phyloP scores from a whole-genome alignment of 2,888 invertebrate species.

The Linhomoeus sp. region DNA sequence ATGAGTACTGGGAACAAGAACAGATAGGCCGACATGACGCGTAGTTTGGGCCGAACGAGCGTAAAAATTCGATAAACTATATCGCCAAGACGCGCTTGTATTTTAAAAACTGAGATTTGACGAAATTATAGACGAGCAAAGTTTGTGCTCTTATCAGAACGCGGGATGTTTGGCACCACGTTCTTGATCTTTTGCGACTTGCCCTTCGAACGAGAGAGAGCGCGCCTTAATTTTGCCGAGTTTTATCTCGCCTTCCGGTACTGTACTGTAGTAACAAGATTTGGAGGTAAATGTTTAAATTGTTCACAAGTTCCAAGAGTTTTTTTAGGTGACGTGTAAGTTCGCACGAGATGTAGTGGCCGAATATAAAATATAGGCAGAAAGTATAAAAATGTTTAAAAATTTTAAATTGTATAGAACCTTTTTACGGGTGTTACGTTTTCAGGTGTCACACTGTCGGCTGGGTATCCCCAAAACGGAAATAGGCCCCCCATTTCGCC shows the following conservation, averaged over 20 bases:
- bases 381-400: slow-evolving; percentile 35
- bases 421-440: too few species aligned
- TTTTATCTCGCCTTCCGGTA: slow-evolving; percentile 71
- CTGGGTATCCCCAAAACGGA: slow-evolving; percentile 49
- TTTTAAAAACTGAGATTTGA: too few species aligned
- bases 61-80: slow-evolving; percentile 13
- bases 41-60: slow-evolving; percentile 65
- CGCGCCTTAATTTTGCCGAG: slow-evolving; percentile 73
- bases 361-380: slow-evolving; percentile 69
- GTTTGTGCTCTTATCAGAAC: slow-evolving; percentile 72
- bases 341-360: slow-evolving; percentile 71
- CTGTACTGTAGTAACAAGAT: too few species aligned
- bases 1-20: slow-evolving; percentile 59
- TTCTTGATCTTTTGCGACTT: slow-evolving; percentile 78
- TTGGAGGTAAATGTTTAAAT: too few species aligned
- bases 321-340: slow-evolving; percentile 61
- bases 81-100: too few species aligned
- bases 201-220: slow-evolving; percentile 56
- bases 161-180: slow-evolving; percentile 81
- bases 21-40: slow-evolving; percentile 73
- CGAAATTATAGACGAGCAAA: slow-evolving; percentile 63
- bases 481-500: slow-evolving; percentile 72
- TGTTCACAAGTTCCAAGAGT: too few species aligned
- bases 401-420: slow-evolving; percentile 1
- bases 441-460: slow-evolving; percentile 48